Evolutionary conservation across 2,797 vertebrate genomes (phyloP), one percentile per base, ranked within the genome.

Genomic region (Propithecus deckenii): DNA sequence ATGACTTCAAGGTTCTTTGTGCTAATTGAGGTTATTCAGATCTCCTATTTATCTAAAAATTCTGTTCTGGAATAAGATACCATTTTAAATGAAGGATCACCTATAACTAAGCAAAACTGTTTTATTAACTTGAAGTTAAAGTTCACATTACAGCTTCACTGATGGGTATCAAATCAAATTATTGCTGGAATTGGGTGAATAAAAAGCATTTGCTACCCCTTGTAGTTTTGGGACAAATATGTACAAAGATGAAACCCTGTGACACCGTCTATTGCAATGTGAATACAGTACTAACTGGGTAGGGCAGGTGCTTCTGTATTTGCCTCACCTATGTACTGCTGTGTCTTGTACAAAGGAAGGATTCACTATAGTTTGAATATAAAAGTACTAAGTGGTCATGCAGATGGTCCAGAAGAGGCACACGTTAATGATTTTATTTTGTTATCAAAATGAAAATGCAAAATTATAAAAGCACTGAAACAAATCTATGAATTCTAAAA

Each of bases 81-180:
- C 35, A 74, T 81, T 94, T 79, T 89, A 94, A 95, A 79, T 78
- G 63, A 92, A 74, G 67, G 20, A 7, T 61, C 48, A 72, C 35
- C 25, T 67, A 74, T 35, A 59, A 86, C 35, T 61, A 85, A 80
- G 38, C 35, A 69, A 92, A 95, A 63, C 4, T 81, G 14, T 96
- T 46, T 52, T 92, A 65, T n/a, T 94, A 94, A 89, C 5, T 55
- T 89, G 32, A 93, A 50, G 57, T 91, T 79, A 79, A 79, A 89
- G 25, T 89, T 59, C 52, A 28, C 11, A 67, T 85, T 43, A 76
- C 2, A 80, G 18, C 14, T 84, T 95, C 18, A 61, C 20, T 72
- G 67, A 69, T 96, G 43, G 2, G 35, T 75, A 90, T 85, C 23
- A 78, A 43, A 76, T 83, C 38, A 81, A 78, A 88, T 90, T 91